A percentile compares a stretch with the other conserved stretches of the same genome.
Conservation (phyloP, 2,888 invertebrate species). For the Oligia latruncula region DNA sequence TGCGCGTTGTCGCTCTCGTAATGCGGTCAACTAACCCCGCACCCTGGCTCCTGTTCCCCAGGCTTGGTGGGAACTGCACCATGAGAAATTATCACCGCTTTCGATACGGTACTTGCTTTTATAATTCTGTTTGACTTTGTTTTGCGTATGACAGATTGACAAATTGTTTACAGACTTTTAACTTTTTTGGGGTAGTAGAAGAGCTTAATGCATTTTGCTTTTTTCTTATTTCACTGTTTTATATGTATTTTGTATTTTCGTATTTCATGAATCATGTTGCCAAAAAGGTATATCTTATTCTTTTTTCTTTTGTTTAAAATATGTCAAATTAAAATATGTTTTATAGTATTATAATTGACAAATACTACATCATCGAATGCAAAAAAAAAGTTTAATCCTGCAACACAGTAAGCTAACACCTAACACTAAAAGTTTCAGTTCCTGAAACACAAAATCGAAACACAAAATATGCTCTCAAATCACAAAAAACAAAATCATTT, state of each 20-base stretch:
- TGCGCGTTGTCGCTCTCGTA: constrained; percentile 80
- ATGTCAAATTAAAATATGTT: neutral
- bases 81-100: constrained; percentile 80
- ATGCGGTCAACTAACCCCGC: constrained; percentile 84
- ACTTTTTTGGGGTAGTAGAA: neutral
- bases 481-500: constrained; percentile 40
- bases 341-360: neutral
- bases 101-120: constrained; percentile 74
- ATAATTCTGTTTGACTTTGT: constrained; percentile 57
- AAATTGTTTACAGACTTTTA: constrained; percentile 14
- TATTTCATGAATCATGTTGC: neutral
- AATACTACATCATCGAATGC: neutral
- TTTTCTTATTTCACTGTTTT: too few species aligned
- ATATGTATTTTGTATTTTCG: neutral
- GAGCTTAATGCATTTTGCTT: neutral
- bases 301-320: neutral
- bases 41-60: constrained; percentile 62
- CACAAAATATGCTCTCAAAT: constrained; percentile 6
- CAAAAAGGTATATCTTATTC: too few species aligned
- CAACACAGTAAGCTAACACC: neutral
- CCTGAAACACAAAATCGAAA: neutral
- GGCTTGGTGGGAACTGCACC: constrained; percentile 57
- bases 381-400: neutral
- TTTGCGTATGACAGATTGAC: constrained; percentile 55
- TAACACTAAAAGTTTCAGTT: neutral